phyloP scores from a whole-genome alignment of 2,797 vertebrate genomes.

The Sphenopsis melanotis region DNA sequence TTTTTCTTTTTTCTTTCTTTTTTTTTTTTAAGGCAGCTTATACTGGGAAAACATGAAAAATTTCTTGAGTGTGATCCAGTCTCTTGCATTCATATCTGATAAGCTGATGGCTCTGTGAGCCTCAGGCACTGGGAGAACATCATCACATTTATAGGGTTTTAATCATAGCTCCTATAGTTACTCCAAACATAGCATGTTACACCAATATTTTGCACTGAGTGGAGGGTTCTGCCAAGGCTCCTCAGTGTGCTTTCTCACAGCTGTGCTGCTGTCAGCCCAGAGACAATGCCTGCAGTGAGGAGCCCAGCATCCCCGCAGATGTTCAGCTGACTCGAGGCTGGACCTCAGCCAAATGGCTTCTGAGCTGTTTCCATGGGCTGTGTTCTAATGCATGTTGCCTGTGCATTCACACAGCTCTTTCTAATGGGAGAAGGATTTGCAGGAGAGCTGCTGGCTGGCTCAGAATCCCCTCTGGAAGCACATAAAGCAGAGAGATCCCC shows the following conservation, averaged over 20 bases:
- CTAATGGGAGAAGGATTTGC: neutral
- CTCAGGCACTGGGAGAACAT: neutral
- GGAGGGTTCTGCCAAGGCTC: conserved; percentile 6
- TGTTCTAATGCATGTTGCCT: neutral
- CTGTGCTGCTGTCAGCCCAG: neutral
- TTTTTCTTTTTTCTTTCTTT: neutral
- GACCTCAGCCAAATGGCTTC: neutral
- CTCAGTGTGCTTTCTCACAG: neutral
- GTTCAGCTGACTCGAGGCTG: conserved; percentile 12
- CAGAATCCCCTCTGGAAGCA: neutral
- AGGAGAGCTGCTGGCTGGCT: neutral
- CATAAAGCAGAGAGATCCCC: neutral
- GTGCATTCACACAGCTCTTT: neutral
- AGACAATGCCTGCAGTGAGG: conserved; percentile 22
- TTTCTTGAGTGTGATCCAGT: neutral
- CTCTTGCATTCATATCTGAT: neutral
- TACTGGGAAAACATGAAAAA: neutral
- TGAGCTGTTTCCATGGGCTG: neutral
- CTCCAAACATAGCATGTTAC: neutral
- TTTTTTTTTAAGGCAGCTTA: neutral
- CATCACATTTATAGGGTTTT: neutral
- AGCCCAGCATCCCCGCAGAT: neutral
- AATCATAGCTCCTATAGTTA: neutral
- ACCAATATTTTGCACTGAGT: conserved; percentile 3
- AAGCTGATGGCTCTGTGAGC: neutral